Conservation (phyloP, 2,113 vertebrate genomes). For the Psophia crepitans region DNA sequence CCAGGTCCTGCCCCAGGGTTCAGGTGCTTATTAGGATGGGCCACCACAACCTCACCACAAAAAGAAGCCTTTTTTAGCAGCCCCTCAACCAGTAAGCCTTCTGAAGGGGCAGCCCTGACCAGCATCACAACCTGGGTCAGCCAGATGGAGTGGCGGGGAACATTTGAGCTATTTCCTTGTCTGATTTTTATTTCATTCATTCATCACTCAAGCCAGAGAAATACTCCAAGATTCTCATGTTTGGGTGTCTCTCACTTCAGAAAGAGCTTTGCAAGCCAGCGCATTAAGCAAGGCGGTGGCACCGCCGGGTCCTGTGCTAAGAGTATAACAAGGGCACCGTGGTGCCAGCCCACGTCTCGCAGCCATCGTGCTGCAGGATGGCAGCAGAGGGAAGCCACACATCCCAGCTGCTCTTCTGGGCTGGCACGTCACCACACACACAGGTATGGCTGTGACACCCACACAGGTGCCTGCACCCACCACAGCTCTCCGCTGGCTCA, state of each 20-base stretch:
- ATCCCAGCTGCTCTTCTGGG: neutral
- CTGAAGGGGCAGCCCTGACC: neutral
- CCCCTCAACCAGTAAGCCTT: accelerated
- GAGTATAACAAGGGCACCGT: neutral
- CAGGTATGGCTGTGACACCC: neutral
- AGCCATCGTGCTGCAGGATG: neutral
- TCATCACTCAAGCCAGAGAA: neutral
- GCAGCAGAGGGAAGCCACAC: neutral
- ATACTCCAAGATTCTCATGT: neutral
- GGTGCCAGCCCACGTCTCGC: accelerated
- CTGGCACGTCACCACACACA: neutral
- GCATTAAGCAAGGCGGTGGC: accelerated
- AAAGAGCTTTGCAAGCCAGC: neutral
- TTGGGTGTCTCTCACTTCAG: neutral
- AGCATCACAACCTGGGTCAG: neutral
- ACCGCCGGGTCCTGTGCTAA: neutral
- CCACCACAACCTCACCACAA: neutral
- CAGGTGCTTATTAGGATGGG: neutral
- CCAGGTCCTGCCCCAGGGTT: neutral
- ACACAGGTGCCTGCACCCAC: neutral
- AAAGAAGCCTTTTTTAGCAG: neutral
- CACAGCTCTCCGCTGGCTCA: neutral
- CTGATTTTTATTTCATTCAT: neutral
- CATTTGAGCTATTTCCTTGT: neutral
- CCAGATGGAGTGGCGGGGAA: accelerated